Conservation (phyloP, 2,113 vertebrate species). For the Fukomys damarensis region DNA sequence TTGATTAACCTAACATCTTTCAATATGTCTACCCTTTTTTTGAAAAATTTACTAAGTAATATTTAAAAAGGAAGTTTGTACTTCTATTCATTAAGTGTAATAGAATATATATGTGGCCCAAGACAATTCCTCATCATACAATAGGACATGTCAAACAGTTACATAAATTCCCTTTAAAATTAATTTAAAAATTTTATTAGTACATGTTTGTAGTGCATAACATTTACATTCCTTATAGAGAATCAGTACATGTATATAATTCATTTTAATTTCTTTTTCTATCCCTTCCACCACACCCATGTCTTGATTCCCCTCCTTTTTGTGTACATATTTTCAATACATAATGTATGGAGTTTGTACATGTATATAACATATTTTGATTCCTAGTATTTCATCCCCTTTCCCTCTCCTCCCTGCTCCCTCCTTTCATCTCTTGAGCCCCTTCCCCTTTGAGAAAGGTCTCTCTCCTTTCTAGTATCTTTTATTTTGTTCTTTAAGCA, state of each 20-base stretch:
- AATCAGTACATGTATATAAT: neutral
- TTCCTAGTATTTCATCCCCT: neutral
- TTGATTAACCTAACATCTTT: neutral
- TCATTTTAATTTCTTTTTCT: neutral
- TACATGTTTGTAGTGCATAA: neutral
- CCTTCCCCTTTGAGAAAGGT: neutral
- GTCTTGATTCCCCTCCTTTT: neutral
- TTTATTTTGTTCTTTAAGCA: neutral
- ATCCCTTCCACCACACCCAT: neutral
- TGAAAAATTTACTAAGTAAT: neutral
- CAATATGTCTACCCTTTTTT: neutral
- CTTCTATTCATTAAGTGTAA: neutral
- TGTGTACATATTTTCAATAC: neutral
- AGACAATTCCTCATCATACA: too few relatives aligned
- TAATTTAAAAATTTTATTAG: neutral
- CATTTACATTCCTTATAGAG: neutral
- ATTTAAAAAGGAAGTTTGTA: neutral
- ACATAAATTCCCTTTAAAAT: neutral
- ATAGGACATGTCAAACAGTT: neutral
- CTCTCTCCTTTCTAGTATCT: neutral
- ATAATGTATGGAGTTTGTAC: neutral
- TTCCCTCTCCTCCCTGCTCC: neutral
- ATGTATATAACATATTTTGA: neutral
- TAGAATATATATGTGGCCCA: too few relatives aligned
- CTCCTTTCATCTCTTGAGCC: neutral